Evolutionary conservation across 2,113 vertebrate genomes (phyloP).

Genomic region (Sebastes fasciatus): DNA sequence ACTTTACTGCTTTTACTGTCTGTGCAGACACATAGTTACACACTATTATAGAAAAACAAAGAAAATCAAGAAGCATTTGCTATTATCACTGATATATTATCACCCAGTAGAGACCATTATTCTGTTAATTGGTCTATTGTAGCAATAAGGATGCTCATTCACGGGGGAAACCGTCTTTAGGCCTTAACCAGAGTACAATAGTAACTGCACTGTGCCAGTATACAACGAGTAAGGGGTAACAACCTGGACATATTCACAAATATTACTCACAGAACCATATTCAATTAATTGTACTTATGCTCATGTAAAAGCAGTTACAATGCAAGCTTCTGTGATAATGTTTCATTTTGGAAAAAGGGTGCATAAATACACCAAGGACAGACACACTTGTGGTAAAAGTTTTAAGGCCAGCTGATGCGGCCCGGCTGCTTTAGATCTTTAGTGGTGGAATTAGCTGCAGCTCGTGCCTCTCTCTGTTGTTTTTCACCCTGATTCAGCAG

Average conservation of each 20-base stretch:
- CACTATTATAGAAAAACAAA: not conserved
- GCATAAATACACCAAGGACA: not conserved
- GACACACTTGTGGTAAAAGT: conserved; percentile 30
- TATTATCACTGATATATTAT: not conserved
- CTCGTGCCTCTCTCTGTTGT: conserved; percentile 74
- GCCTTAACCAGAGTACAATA: not conserved
- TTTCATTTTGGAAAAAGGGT: not conserved
- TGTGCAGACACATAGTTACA: not conserved
- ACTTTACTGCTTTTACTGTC: not conserved
- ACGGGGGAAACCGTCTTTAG: not conserved
- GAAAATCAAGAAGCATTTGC: not conserved
- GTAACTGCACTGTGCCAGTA: not conserved
- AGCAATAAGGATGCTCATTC: not conserved
- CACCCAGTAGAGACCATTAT: not conserved
- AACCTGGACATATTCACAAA: not conserved
- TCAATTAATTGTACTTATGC: not conserved
- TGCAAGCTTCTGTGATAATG: not conserved
- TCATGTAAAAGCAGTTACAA: not conserved
- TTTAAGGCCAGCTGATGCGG: conserved; percentile 44
- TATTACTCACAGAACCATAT: not conserved
- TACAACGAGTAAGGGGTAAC: not conserved
- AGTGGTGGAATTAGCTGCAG: conserved; percentile 66
- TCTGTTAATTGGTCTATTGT: not conserved
- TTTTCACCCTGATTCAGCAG: conserved; percentile 85
- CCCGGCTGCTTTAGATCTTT: conserved; percentile 59